Evolutionary conservation across 2,888 invertebrate species (phyloP).

Genomic region (Balanococcus diminutus): DNA sequence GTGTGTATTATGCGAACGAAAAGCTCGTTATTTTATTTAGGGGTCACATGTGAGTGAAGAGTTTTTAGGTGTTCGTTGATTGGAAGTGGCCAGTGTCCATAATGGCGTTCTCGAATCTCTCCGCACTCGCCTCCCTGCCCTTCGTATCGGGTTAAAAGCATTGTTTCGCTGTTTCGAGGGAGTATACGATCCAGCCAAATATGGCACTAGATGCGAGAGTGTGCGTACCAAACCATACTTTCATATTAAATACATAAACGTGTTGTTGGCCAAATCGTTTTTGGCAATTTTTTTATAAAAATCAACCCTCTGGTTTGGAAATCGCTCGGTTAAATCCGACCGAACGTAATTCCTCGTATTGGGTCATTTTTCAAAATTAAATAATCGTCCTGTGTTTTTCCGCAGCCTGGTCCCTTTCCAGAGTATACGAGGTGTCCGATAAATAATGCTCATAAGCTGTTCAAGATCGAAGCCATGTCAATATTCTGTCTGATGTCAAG

Average conservation of each 20-base stretch:
- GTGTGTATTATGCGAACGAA: neutral
- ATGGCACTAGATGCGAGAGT: neutral
- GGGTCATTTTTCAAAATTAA: neutral
- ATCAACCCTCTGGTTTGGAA: neutral
- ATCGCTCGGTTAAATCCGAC: neutral
- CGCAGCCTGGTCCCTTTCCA: too few relatives aligned
- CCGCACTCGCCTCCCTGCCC: neutral
- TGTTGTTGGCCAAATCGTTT: neutral
- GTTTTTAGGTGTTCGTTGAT: conserved; percentile 54
- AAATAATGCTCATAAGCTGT: too few relatives aligned
- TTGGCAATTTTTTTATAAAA: neutral
- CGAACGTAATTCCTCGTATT: neutral
- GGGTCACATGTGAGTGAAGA: conserved; percentile 28
- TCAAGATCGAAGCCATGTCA: too few relatives aligned
- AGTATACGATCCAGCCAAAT: neutral
- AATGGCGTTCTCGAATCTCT: conserved; percentile 48
- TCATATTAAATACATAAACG: neutral
- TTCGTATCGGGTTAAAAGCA: conserved; percentile 12
- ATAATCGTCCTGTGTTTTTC: too few relatives aligned
- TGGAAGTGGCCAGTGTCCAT: conserved; percentile 53
- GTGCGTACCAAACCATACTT: neutral
- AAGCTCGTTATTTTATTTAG: conserved; percentile 54
- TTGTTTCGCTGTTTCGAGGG: conserved; percentile 21
- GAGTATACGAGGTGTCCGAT: too few relatives aligned
- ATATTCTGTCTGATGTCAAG: too few relatives aligned